A percentile compares a stretch with the other conserved stretches of the same genome.
phyloP scores from a whole-genome alignment of 2,888 invertebrate species.

The Eueremaeus valkanovi region DNA sequence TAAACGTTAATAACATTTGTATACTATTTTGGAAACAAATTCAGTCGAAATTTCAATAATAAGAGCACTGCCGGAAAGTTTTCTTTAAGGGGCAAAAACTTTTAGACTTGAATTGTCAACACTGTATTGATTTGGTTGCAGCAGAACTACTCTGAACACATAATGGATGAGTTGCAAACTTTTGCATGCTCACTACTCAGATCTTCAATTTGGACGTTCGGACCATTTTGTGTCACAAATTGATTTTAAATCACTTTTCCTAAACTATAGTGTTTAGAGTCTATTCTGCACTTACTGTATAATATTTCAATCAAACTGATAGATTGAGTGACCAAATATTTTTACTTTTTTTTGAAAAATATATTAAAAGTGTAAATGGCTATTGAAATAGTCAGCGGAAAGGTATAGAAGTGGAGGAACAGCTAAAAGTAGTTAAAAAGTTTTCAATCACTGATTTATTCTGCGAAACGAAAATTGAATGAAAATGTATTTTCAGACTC shows the following conservation, averaged over 20 bases:
- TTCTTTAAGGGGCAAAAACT: constrained; percentile 11
- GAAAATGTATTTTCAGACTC: neutral
- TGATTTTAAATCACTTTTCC: constrained; percentile 33
- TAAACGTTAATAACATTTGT: too few species aligned
- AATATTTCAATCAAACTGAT: constrained; percentile 31
- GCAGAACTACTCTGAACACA: too few species aligned
- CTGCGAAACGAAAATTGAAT: neutral
- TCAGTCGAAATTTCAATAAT: too few species aligned
- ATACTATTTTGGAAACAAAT: too few species aligned
- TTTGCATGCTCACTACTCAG: neutral
- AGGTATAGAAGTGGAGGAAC: constrained; percentile 5
- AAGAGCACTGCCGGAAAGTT: constrained; percentile 9
- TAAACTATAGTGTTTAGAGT: constrained; percentile 14
- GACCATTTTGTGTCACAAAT: constrained; percentile 13
- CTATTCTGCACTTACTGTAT: constrained; percentile 4
- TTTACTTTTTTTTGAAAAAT: neutral
- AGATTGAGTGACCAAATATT: constrained; percentile 33
- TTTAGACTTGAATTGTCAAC: too few species aligned
- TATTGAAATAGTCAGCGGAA: neutral
- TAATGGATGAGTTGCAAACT: neutral
- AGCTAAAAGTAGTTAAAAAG: constrained; percentile 27
- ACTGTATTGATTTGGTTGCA: too few species aligned
- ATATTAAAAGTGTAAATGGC: constrained; percentile 27
- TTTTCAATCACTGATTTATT: constrained; percentile 22
- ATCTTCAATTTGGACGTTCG: constrained; percentile 16